Conservation (phyloP, 2,888 invertebrate genomes). For the Oscheius sp. region DNA sequence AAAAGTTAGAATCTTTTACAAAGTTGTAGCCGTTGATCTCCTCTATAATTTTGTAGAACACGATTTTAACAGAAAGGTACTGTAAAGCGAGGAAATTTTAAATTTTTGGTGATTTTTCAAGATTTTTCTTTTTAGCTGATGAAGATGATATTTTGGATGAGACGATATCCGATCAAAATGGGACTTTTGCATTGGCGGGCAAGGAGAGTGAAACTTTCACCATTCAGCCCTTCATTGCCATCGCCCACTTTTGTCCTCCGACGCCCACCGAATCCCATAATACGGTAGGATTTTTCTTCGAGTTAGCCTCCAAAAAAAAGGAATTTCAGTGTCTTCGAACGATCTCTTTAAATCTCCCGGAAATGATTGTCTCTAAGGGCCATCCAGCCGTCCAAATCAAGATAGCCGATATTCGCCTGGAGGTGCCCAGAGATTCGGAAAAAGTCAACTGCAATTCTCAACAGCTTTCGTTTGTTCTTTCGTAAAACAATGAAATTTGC, state of each 20-base stretch:
- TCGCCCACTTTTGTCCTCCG: neutral
- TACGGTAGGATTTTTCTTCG: neutral
- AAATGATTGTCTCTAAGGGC: neutral
- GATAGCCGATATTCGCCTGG: neutral
- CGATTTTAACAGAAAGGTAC: too few species aligned
- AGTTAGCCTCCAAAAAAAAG: neutral
- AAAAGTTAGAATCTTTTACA: too few species aligned
- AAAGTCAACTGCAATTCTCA: neutral
- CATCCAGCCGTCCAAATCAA: neutral
- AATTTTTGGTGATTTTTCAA: too few species aligned
- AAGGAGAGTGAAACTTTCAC: neutral
- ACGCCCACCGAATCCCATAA: neutral
- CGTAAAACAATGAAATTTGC: too few species aligned
- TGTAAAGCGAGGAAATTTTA: too few species aligned
- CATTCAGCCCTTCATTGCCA: constrained; percentile 2
- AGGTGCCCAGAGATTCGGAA: neutral
- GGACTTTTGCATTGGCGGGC: neutral
- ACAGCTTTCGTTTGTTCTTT: too few species aligned
- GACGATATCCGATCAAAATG: neutral
- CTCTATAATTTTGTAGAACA: too few species aligned
- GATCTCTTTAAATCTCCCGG: neutral
- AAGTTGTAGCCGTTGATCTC: too few species aligned
- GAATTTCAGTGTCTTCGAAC: constrained; percentile 1
- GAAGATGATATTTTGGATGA: neutral
- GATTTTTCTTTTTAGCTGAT: neutral